A percentile compares a stretch with the other conserved stretches of the same genome.
Evolutionary conservation across 2,888 invertebrate species (phyloP).

Genomic region (Liodrosophila aerea): DNA sequence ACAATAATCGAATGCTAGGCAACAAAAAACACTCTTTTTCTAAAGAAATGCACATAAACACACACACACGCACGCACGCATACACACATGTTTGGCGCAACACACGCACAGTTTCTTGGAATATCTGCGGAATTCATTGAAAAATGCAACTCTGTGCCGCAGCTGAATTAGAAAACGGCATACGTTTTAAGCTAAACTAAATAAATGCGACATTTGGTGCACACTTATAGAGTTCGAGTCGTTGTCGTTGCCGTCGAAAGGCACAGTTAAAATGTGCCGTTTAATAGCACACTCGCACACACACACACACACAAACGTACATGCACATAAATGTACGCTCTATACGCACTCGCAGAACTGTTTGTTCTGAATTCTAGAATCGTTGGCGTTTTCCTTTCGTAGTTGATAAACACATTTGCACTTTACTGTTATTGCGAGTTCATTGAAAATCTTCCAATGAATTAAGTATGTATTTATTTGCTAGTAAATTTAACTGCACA

Average conservation of each 20-base stretch:
- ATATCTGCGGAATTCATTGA: too few species aligned
- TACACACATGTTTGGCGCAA: slow-evolving; percentile 8
- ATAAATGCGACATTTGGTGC: slow-evolving; percentile 36
- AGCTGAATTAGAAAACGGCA: slow-evolving; percentile 3
- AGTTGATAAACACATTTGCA: slow-evolving; percentile 10
- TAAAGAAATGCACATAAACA: slow-evolving; percentile 31
- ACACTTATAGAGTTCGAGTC: slow-evolving; percentile 20
- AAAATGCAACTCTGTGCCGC: slow-evolving; percentile 1
- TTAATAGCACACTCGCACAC: slow-evolving; percentile 40
- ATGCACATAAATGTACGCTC: slow-evolving; percentile 7
- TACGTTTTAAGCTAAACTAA: slow-evolving; percentile 20
- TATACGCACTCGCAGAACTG: slow-evolving; percentile 44
- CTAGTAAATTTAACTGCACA: slow-evolving; percentile 38
- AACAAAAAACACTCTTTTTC: slow-evolving; percentile 13
- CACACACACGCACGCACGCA: slow-evolving; percentile 17
- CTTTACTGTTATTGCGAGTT: background rate
- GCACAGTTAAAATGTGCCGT: slow-evolving; percentile 54
- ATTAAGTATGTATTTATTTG: slow-evolving; percentile 20
- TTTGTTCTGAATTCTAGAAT: slow-evolving; percentile 37
- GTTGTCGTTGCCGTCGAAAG: too few species aligned
- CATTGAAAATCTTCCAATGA: slow-evolving; percentile 3
- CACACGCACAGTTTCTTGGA: too few species aligned
- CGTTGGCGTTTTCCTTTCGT: slow-evolving; percentile 8
- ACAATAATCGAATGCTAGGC: slow-evolving; percentile 21
- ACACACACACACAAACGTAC: slow-evolving; percentile 18